A percentile compares a stretch with the other conserved stretches of the same genome.
Conservation (phyloP, 2,797 vertebrate species). For the Huso huso region DNA sequence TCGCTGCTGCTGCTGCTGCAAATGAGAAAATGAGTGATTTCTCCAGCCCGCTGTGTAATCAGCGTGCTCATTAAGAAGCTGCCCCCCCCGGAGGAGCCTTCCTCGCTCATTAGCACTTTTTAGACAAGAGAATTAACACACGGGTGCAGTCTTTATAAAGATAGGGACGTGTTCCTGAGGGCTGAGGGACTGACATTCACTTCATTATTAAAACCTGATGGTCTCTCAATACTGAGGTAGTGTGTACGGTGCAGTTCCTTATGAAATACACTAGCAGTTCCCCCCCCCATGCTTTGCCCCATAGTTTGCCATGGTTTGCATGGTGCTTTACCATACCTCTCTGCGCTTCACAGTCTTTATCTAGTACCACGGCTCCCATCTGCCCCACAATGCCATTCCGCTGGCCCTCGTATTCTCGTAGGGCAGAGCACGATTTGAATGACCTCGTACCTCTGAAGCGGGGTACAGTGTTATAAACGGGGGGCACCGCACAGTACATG, state of each 20-base stretch:
- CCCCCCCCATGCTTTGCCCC: neutral
- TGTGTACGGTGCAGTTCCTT: neutral
- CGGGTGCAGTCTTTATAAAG: slow-evolving; percentile 1
- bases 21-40: slow-evolving; percentile 1
- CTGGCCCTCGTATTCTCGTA: no score
- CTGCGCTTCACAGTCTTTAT: no score
- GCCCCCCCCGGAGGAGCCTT: neutral
- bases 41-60: slow-evolving; percentile 3
- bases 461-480: no score
- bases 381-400: no score
- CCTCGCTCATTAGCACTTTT: slow-evolving; percentile 4
- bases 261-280: neutral
- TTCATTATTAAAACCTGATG: neutral
- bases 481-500: no score
- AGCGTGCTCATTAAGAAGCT: slow-evolving; percentile 2
- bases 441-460: no score
- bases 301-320: neutral
- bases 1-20: neutral
- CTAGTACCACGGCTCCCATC: no score
- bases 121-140: slow-evolving; percentile 4
- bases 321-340: no score
- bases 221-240: neutral
- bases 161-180: neutral
- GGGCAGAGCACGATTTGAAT: no score
- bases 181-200: no score